These are phyloP conservation scores for Cephus cinctus DNA, from an alignment of 1,140 invertebrate genomes.

Conservation along the genomic window DNA sequence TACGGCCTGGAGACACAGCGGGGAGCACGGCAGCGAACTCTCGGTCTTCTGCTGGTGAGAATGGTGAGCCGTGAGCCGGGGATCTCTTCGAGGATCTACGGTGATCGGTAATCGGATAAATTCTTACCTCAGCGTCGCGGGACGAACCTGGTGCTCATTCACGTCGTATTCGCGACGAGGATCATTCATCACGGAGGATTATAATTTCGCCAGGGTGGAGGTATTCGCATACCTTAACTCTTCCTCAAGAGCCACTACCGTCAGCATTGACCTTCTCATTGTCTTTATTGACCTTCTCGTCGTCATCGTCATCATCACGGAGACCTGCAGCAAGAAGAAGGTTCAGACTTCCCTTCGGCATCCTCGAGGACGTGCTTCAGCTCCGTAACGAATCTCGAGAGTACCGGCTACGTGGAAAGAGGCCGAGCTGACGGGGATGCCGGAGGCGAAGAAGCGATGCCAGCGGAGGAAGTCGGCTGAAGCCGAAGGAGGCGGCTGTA, in stretches of 20 bases:
- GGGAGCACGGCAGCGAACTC: conserved; percentile 68
- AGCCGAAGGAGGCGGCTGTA: not conserved
- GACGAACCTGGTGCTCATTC: not conserved
- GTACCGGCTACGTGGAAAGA: not conserved
- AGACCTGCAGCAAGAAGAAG: conserved; percentile 8
- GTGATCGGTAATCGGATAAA: conserved; percentile 28
- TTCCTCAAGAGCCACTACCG: no score
- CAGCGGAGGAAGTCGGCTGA: not conserved
- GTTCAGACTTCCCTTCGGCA: not conserved
- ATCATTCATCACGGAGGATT: no score
- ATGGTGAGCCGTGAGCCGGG: conserved; percentile 41
- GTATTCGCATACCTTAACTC: no score
- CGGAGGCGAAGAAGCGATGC: not conserved
- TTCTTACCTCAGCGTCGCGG: not conserved
- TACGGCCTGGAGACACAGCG: conserved; percentile 67
- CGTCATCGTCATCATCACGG: no score
- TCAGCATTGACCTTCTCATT: no score
- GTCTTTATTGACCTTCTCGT: no score
- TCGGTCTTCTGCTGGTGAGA: conserved; percentile 75
- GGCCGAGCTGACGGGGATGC: not conserved
- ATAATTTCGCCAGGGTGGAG: no score
- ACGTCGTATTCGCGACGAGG: no score
- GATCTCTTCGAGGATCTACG: conserved; percentile 31
- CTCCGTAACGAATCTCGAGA: conserved; percentile 4
- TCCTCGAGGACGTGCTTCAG: not conserved